Evolutionary conservation across 2,888 invertebrate genomes (phyloP).

Genomic region (Ormyrus nitidulus): DNA sequence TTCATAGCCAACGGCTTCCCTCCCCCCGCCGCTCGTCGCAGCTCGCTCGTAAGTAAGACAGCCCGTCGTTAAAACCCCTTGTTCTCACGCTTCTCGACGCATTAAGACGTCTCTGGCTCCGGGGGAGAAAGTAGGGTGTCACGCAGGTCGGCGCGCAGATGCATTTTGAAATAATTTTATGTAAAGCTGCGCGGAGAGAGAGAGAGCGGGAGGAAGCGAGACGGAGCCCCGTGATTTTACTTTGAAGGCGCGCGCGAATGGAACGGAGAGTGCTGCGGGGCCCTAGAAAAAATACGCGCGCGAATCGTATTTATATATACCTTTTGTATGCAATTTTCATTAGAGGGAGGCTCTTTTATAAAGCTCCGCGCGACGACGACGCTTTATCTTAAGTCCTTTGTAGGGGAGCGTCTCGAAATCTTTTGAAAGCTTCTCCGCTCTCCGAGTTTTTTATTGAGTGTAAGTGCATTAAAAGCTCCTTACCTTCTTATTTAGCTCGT

Average conservation of each 20-base stretch:
- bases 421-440: no score
- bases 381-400: no score
- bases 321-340: not conserved
- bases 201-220: not conserved
- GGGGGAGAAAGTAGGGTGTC: constrained; percentile 57
- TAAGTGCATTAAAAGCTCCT: no score
- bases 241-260: not conserved
- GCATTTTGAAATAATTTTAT: constrained; percentile 65
- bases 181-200: constrained; percentile 58
- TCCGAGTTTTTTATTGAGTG: no score
- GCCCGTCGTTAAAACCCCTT: constrained; percentile 57
- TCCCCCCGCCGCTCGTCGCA: not conserved
- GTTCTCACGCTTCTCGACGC: constrained; percentile 62
- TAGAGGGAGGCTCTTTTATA: not conserved
- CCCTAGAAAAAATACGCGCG: constrained; percentile 1
- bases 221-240: constrained; percentile 4
- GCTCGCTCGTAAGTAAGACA: constrained; percentile 16
- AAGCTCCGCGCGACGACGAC: no score
- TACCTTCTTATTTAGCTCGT: no score
- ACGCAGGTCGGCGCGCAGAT: constrained; percentile 54
- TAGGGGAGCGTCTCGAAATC: no score
- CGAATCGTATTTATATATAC: constrained; percentile 1
- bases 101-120: constrained; percentile 28
- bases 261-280: constrained; percentile 2
- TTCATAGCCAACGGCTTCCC: constrained; percentile 33